Conservation (phyloP, 2,888 invertebrate species). For the Lasioglossum morio region DNA sequence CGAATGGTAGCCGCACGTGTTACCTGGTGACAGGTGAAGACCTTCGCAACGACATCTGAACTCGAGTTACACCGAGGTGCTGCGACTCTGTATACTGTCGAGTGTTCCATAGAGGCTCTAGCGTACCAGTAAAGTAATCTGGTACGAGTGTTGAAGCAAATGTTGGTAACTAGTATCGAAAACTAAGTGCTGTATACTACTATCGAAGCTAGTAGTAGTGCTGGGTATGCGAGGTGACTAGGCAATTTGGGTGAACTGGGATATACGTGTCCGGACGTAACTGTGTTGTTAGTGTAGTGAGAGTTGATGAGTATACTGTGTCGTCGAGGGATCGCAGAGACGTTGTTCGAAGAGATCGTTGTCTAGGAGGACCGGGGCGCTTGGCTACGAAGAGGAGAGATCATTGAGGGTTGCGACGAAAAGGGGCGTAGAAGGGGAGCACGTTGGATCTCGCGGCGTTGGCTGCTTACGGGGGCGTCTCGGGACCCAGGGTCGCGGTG, state of each 20-base stretch:
- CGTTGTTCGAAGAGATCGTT: neutral
- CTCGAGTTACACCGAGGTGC: neutral
- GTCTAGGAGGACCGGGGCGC: neutral
- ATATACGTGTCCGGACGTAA: constrained; percentile 22
- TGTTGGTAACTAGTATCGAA: neutral
- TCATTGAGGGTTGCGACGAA: neutral
- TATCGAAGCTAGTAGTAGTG: neutral
- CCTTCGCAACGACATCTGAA: neutral
- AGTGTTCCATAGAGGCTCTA: neutral
- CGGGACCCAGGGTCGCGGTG: constrained; percentile 82
- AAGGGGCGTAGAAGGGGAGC: constrained; percentile 63
- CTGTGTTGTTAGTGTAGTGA: constrained; percentile 60
- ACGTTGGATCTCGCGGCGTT: constrained; percentile 82
- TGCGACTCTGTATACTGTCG: neutral
- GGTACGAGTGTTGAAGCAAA: neutral
- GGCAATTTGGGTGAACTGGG: constrained; percentile 9
- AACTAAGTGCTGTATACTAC: neutral
- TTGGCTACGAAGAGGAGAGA: constrained; percentile 4
- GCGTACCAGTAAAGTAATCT: neutral
- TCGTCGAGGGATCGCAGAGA: constrained; percentile 1
- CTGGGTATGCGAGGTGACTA: neutral
- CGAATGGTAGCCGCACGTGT: neutral
- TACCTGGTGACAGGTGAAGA: neutral
- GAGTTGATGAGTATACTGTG: constrained; percentile 49
- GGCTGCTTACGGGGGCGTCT: constrained; percentile 79